phyloP scores from a whole-genome alignment of 2,113 vertebrate genomes.

The Lates calcarifer region DNA sequence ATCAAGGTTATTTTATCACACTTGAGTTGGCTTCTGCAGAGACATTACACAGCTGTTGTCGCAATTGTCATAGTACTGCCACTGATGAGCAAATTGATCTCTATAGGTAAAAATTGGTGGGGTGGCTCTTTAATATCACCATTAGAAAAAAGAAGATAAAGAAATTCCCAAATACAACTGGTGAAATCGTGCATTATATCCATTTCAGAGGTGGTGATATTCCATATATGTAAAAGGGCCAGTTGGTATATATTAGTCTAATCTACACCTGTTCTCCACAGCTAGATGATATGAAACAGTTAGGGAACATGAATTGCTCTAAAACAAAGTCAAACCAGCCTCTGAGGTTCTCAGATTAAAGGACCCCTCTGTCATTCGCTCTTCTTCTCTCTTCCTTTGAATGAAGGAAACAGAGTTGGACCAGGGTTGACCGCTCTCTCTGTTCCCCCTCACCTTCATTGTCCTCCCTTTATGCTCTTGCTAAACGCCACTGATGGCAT shows the following conservation, averaged over 20 bases:
- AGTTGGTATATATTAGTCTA: background rate
- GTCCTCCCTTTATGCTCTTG: constrained; percentile 48
- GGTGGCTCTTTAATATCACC: background rate
- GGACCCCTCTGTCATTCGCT: background rate
- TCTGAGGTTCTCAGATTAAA: background rate
- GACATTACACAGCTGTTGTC: background rate
- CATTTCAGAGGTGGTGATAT: background rate
- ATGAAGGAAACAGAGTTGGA: background rate
- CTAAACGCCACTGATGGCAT: constrained; percentile 47
- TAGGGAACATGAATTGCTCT: background rate
- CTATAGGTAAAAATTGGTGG: background rate
- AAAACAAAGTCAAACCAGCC: constrained; percentile 18
- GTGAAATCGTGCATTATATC: background rate
- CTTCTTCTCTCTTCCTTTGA: constrained; percentile 8
- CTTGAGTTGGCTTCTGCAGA: background rate
- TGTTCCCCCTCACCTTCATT: constrained; percentile 38
- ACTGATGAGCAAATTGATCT: background rate
- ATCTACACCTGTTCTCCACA: constrained; percentile 8
- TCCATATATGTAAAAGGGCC: background rate
- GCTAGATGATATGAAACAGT: background rate
- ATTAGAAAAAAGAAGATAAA: background rate
- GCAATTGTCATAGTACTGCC: background rate
- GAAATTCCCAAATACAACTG: background rate
- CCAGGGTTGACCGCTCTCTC: constrained; percentile 51
- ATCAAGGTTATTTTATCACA: background rate